phyloP scores from a whole-genome alignment of 2,113 vertebrate species.

The Corynorhinus townsendii region DNA sequence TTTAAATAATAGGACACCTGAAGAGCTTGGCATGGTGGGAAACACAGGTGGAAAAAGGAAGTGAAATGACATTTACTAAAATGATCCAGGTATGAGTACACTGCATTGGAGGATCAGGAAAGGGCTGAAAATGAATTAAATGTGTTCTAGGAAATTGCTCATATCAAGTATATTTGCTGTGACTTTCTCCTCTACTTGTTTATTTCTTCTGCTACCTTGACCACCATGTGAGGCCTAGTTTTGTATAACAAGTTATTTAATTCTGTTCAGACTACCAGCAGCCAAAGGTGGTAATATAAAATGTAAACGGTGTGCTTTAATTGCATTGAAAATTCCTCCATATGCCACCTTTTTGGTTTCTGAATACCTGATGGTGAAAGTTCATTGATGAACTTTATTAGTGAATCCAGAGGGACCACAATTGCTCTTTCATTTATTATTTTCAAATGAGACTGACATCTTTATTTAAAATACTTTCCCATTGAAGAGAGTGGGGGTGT shows the following conservation, averaged over 20 bases:
- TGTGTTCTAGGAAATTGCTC: background rate
- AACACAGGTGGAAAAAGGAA: background rate
- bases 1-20: background rate
- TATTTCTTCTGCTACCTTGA: background rate
- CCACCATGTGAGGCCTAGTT: background rate
- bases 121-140: background rate
- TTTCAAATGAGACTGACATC: slow-evolving; percentile 64
- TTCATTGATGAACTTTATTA: slow-evolving; percentile 64
- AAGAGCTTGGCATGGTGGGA: background rate
- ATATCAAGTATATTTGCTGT: background rate
- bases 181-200: background rate
- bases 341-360: slow-evolving; percentile 35
- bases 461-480: slow-evolving; percentile 61
- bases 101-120: background rate
- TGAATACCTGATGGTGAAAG: slow-evolving; percentile 43
- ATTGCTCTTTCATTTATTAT: slow-evolving; percentile 60
- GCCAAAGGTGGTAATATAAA: background rate
- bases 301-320: background rate
- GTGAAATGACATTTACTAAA: background rate
- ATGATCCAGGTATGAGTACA: background rate
- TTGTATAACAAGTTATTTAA: background rate
- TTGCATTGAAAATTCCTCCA: slow-evolving; percentile 16
- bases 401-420: slow-evolving; percentile 40
- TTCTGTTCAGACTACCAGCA: background rate
- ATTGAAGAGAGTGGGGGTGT: slow-evolving; percentile 37